Evolutionary conservation across 2,888 invertebrate genomes (phyloP).

Genomic region (Bimastos eiseni): DNA sequence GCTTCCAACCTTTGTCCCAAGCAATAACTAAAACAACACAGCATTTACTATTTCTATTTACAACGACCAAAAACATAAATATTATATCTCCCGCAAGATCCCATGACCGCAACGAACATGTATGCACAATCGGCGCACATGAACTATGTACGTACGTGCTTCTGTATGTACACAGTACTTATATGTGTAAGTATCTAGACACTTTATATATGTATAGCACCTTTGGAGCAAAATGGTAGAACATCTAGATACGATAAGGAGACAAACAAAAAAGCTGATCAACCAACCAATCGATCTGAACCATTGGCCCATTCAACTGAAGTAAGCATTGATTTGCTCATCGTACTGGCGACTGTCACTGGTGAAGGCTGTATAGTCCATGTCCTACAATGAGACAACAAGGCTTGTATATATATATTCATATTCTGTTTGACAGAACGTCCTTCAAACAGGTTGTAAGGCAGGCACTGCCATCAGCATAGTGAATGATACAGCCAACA

Average conservation of each 20-base stretch:
- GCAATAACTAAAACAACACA: constrained; percentile 61
- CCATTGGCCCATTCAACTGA: constrained; percentile 70
- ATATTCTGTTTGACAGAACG: neutral
- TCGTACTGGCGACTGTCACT: constrained; percentile 67
- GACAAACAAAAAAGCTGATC: neutral
- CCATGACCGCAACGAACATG: neutral
- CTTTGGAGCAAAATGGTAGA: neutral
- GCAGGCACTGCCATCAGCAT: neutral
- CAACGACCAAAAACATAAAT: constrained; percentile 8
- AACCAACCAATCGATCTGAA: constrained; percentile 66
- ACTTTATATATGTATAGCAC: neutral
- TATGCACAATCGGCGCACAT: neutral
- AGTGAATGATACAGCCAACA: neutral
- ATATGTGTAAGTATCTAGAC: neutral
- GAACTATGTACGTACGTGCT: neutral
- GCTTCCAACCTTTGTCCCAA: constrained; percentile 67
- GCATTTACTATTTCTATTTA: neutral
- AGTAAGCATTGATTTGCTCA: constrained; percentile 66
- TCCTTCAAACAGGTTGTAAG: neutral
- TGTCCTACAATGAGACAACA: constrained; percentile 53
- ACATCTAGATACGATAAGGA: neutral
- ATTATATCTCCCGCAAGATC: neutral
- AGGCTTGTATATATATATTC: no score
- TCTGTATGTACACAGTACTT: neutral
- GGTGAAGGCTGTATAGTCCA: constrained; percentile 62